Percentiles rank a stretch among this genome's conserved stretches.
Evolutionary conservation across 2,797 vertebrate genomes (phyloP).

Genomic region (Catostomus latipinnis): DNA sequence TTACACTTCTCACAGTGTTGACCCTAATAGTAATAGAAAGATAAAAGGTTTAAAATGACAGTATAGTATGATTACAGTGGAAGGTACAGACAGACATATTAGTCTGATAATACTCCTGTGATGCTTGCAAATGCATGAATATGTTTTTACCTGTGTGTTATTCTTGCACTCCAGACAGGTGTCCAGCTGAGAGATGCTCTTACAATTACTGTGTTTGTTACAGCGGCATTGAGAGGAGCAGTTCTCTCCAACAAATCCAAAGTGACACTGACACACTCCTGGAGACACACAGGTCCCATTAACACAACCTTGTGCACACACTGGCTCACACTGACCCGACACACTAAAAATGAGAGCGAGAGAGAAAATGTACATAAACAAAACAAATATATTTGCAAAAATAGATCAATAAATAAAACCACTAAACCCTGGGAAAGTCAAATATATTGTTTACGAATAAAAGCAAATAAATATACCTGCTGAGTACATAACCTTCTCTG

Average conservation of each 20-base stretch:
- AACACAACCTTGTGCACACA: slow-evolving; percentile 90
- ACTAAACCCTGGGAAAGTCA: neutral
- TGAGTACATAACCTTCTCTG: slow-evolving; percentile 88
- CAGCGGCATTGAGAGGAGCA: slow-evolving; percentile 92
- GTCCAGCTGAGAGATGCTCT: slow-evolving; percentile 82
- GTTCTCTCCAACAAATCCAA: slow-evolving; percentile 90
- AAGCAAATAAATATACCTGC: slow-evolving; percentile 74
- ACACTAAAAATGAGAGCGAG: slow-evolving; percentile 62
- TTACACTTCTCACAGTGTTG: slow-evolving; percentile 91
- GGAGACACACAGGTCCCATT: slow-evolving; percentile 90
- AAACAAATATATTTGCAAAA: neutral
- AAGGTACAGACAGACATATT: too few relatives aligned
- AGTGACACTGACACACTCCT: slow-evolving; percentile 88
- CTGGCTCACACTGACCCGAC: slow-evolving; percentile 88
- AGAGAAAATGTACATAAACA: slow-evolving; percentile 8
- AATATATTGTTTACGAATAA: neutral
- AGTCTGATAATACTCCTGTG: neutral
- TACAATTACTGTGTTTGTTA: slow-evolving; percentile 93
- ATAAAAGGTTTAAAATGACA: slow-evolving; percentile 9
- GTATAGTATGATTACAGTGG: too few relatives aligned
- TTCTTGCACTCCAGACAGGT: slow-evolving; percentile 88
- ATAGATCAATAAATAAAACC: neutral
- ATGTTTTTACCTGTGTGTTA: slow-evolving; percentile 75
- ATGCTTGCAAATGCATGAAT: neutral
- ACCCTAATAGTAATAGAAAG: slow-evolving; percentile 72